Conservation (phyloP, 2,888 invertebrate species). For the Parochlus steinenii region DNA sequence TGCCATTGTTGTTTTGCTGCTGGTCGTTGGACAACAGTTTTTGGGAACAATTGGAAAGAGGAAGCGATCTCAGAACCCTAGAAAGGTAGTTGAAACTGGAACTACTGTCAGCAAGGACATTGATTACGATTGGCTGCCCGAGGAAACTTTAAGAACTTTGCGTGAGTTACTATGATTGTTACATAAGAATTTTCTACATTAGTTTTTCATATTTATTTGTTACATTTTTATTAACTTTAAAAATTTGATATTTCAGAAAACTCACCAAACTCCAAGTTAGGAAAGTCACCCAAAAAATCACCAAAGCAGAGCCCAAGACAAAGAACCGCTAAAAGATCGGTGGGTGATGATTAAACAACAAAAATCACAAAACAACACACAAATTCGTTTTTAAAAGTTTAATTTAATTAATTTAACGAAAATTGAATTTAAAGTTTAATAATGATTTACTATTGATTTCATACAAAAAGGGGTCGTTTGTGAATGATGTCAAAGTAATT, state of each 20-base stretch:
- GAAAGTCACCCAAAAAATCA: conserved; percentile 40
- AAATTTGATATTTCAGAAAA: conserved; percentile 41
- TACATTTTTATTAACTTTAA: conserved; percentile 13
- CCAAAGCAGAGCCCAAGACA: conserved; percentile 56
- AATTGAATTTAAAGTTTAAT: too few relatives aligned
- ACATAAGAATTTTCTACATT: not conserved
- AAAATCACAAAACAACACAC: too few relatives aligned
- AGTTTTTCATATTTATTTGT: conserved; percentile 4
- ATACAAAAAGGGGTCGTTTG: too few relatives aligned
- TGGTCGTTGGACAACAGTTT: conserved; percentile 81
- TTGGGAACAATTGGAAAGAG: conserved; percentile 70
- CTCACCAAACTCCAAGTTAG: conserved; percentile 47
- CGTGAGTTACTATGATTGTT: conserved; percentile 42
- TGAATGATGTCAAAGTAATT: too few relatives aligned
- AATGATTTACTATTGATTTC: too few relatives aligned
- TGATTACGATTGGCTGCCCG: conserved; percentile 97
- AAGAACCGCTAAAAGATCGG: conserved; percentile 59
- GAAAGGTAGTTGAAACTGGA: conserved; percentile 72
- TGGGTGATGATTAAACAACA: conserved; percentile 51
- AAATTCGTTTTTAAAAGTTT: too few relatives aligned
- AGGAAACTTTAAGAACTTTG: conserved; percentile 66
- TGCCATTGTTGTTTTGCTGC: conserved; percentile 68
- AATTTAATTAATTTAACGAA: too few relatives aligned
- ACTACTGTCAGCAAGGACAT: conserved; percentile 80
- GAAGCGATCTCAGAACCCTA: conserved; percentile 31